These are phyloP conservation scores for Agrypnus murinus DNA, from an alignment of 2,888 invertebrate species.

Conservation along the genomic window DNA sequence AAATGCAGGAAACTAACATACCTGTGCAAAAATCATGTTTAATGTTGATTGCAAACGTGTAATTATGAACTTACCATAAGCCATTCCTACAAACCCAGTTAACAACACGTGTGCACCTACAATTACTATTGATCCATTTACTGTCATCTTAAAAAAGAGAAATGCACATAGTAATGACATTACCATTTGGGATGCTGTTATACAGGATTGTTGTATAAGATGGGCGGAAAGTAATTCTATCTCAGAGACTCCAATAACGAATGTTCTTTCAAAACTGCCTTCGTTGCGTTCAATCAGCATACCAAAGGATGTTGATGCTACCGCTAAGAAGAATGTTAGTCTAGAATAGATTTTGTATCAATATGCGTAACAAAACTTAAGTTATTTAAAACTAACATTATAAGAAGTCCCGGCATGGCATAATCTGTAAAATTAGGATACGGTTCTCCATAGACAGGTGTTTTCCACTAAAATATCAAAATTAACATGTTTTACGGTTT, in stretches of 20 bases:
- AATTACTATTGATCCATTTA: constrained; percentile 83
- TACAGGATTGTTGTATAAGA: constrained; percentile 89
- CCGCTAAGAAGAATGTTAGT: constrained; percentile 1
- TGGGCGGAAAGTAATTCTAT: constrained; percentile 91
- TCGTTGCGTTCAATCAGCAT: constrained; percentile 40
- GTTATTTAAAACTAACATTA: background rate
- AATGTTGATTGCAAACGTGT: too few species aligned
- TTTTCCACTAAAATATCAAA: constrained; percentile 18
- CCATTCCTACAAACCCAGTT: constrained; percentile 95
- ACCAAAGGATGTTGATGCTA: constrained; percentile 12
- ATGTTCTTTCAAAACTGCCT: constrained; percentile 88
- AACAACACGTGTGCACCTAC: constrained; percentile 85
- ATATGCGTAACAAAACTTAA: background rate
- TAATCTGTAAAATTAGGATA: background rate
- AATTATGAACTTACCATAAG: constrained; percentile 79
- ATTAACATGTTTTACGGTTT: too few species aligned
- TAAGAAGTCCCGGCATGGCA: background rate
- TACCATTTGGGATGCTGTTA: constrained; percentile 87
- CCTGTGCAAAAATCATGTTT: constrained; percentile 84
- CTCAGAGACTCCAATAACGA: constrained; percentile 88
- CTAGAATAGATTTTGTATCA: background rate
- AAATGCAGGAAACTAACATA: constrained; percentile 86
- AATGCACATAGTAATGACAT: constrained; percentile 86
- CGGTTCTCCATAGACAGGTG: constrained; percentile 11
- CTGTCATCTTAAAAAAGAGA: constrained; percentile 86